Evolutionary conservation across 2,797 vertebrate genomes (phyloP).

Genomic region (Morus bassanus): DNA sequence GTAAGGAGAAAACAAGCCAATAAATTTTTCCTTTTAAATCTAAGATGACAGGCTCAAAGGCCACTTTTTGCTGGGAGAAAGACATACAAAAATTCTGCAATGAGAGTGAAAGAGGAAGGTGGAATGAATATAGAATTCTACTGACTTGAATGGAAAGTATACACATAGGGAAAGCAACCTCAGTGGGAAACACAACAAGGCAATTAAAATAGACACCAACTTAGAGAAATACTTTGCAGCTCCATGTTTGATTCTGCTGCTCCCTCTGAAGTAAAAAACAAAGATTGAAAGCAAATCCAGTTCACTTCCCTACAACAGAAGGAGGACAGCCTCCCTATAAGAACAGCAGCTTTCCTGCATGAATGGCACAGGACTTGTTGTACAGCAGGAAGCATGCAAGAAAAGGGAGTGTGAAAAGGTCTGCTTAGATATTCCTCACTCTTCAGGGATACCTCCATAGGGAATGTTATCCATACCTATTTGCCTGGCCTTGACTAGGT

Average conservation of each 20-base stretch:
- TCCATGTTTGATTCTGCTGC: background rate
- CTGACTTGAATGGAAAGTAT: background rate
- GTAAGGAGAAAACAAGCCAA: conserved; percentile 39
- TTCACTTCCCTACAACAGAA: background rate
- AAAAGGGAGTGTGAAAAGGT: fast-evolving
- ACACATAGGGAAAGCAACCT: background rate
- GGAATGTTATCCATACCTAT: background rate
- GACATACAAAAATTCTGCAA: background rate
- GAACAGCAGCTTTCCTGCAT: background rate
- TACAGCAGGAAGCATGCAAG: background rate
- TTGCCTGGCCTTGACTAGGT: background rate
- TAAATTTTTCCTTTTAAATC: conserved; percentile 47
- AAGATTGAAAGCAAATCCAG: background rate
- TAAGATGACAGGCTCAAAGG: conserved; percentile 36
- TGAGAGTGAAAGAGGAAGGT: background rate
- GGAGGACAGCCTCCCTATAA: background rate
- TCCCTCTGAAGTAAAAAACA: background rate
- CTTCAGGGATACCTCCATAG: background rate
- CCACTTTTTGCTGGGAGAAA: background rate
- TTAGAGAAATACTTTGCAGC: background rate
- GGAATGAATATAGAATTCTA: background rate
- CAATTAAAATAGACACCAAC: background rate
- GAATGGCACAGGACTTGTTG: background rate
- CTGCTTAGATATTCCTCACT: background rate
- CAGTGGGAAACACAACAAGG: background rate